Evolutionary conservation across 1,140 invertebrate genomes (phyloP).

Genomic region (Muscidifurax raptorellus): DNA sequence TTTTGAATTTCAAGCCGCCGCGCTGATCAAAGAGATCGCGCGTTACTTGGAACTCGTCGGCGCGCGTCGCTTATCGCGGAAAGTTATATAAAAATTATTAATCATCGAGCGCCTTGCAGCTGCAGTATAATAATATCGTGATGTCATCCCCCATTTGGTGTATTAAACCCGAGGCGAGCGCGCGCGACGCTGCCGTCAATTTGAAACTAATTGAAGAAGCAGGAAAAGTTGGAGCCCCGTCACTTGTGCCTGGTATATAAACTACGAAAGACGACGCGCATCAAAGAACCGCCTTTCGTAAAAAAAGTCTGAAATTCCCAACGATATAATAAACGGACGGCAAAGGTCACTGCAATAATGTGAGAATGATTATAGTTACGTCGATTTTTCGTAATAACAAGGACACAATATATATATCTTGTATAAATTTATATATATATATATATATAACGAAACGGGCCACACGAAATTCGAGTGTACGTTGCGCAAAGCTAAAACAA

Average conservation of each 20-base stretch:
- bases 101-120: not conserved
- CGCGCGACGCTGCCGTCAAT: constrained; percentile 5
- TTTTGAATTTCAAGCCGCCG: too few relatives aligned
- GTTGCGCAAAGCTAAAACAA: not conserved
- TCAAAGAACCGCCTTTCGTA: not conserved
- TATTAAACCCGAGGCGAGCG: not conserved
- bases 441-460: not conserved
- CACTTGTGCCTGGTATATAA: not conserved
- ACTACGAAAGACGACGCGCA: too few relatives aligned
- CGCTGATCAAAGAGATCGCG: not conserved
- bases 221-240: constrained; percentile 10
- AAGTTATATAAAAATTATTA: not conserved
- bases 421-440: not conserved
- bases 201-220: constrained; percentile 35
- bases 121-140: constrained; percentile 27
- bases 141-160: not conserved
- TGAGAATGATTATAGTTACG: too few relatives aligned
- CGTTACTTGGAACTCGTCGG: too few relatives aligned
- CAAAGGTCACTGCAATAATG: too few relatives aligned
- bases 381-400: too few relatives aligned
- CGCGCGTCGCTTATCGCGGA: not conserved
- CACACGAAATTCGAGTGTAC: not conserved
- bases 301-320: not conserved
- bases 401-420: too few relatives aligned
- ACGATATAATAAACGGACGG: not conserved